A percentile compares a stretch with the other conserved stretches of the same genome.
phyloP scores from a whole-genome alignment of 2,888 invertebrate species.

The Apodemia duryi region DNA sequence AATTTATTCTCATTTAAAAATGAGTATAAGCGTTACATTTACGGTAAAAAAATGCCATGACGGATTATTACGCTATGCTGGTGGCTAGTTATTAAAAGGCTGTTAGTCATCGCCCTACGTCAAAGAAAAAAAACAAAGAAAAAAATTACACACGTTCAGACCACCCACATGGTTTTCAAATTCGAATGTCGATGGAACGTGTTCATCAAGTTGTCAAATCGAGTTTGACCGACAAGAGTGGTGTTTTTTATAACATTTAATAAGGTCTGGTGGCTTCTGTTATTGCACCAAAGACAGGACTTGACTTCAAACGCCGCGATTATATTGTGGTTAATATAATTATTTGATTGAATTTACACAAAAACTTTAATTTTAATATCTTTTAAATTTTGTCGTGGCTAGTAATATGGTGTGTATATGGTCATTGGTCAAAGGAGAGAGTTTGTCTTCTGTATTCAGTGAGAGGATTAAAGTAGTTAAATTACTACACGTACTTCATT shows the following conservation, averaged over 20 bases:
- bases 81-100: slow-evolving; percentile 69
- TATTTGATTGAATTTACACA: background rate
- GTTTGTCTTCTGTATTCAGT: too few relatives aligned
- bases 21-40: slow-evolving; percentile 30
- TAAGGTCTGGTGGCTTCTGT: slow-evolving; percentile 45
- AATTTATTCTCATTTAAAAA: background rate
- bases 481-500: too few relatives aligned
- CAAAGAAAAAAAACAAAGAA: slow-evolving; percentile 50
- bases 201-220: slow-evolving; percentile 78
- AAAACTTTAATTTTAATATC: too few relatives aligned
- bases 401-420: too few relatives aligned
- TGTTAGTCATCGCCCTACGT: slow-evolving; percentile 66
- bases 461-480: too few relatives aligned
- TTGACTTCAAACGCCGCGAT: slow-evolving; percentile 17
- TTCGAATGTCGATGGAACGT: slow-evolving; percentile 65
- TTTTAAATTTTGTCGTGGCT: too few relatives aligned
- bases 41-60: slow-evolving; percentile 47
- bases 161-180: slow-evolving; percentile 73
- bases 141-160: slow-evolving; percentile 54
- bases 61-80: slow-evolving; percentile 61
- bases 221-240: slow-evolving; percentile 72
- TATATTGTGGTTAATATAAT: slow-evolving; percentile 27
- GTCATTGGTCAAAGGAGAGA: too few relatives aligned
- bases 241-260: slow-evolving; percentile 47
- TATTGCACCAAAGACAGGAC: slow-evolving; percentile 25